Percentiles rank a stretch among this genome's conserved stretches.
These are phyloP conservation scores for Zygothrica quintamaculata DNA, from an alignment of 2,888 invertebrate species.

Conservation along the genomic window DNA sequence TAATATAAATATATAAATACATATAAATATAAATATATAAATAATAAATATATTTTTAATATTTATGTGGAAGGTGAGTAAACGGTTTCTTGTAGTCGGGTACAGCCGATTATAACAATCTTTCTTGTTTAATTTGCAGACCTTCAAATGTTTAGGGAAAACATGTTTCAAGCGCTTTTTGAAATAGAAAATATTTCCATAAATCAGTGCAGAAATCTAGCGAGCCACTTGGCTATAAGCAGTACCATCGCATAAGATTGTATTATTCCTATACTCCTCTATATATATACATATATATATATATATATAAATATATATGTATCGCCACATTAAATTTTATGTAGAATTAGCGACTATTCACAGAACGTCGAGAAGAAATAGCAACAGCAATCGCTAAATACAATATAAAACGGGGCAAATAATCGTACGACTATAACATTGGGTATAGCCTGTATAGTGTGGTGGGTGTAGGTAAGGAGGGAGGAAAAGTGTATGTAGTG, in stretches of 20 bases:
- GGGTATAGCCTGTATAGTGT: not conserved
- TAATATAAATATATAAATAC: no score
- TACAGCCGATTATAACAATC: not conserved
- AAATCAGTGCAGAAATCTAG: slow-evolving; percentile 72
- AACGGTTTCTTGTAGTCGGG: no score
- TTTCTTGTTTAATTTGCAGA: slow-evolving; percentile 5
- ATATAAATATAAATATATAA: no score
- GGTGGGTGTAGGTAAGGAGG: not conserved
- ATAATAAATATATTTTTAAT: no score
- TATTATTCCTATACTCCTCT: slow-evolving; percentile 5
- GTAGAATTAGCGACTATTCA: slow-evolving; percentile 39
- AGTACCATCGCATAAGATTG: slow-evolving; percentile 52
- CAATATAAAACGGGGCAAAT: slow-evolving; percentile 42
- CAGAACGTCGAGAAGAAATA: slow-evolving; percentile 31
- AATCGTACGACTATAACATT: slow-evolving; percentile 5
- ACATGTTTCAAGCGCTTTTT: slow-evolving; percentile 41
- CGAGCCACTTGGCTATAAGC: slow-evolving; percentile 44
- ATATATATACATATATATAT: slow-evolving; percentile 39
- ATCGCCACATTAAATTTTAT: slow-evolving; percentile 67
- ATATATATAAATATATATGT: slow-evolving; percentile 27
- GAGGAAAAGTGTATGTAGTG: slow-evolving; percentile 1
- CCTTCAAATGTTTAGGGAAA: slow-evolving; percentile 48
- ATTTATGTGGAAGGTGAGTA: no score
- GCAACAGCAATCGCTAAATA: slow-evolving; percentile 41
- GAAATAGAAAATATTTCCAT: slow-evolving; percentile 63